Evolutionary conservation across 2,888 invertebrate species (phyloP).

Genomic region (Drosophila subsilvestris): DNA sequence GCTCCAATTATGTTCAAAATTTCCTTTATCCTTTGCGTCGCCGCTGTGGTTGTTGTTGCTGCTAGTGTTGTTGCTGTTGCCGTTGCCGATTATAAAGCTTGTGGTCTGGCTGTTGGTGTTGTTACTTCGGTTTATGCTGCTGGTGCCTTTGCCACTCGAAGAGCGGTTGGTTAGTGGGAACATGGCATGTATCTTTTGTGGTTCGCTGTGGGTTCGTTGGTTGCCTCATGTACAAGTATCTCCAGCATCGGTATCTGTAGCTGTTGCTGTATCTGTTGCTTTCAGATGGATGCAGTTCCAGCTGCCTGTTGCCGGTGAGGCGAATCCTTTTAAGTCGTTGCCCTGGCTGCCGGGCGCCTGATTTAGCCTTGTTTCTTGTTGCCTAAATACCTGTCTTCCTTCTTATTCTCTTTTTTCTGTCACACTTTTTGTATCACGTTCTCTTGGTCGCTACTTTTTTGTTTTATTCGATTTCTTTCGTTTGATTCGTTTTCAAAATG

Average conservation of each 20-base stretch:
- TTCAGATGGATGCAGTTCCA: conserved; percentile 42
- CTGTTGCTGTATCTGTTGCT: conserved; percentile 15
- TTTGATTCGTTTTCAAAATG: conserved; percentile 30
- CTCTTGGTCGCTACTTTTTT: conserved; percentile 22
- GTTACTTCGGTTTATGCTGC: conserved; percentile 48
- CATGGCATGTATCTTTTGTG: conserved; percentile 73
- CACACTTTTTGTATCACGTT: conserved; percentile 35
- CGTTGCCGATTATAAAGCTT: conserved; percentile 35
- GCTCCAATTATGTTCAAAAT: conserved; percentile 83
- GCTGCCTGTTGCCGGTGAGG: conserved; percentile 53
- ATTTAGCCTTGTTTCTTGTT: conserved; percentile 14
- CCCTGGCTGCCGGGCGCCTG: conserved; percentile 11
- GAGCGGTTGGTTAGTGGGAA: conserved; percentile 76
- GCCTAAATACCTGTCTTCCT: conserved; percentile 7
- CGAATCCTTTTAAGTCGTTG: conserved; percentile 65
- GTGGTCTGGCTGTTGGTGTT: conserved; percentile 34
- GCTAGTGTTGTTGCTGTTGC: conserved; percentile 32
- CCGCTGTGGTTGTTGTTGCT: conserved; percentile 24
- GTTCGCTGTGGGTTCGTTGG: conserved; percentile 31
- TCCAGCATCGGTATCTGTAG: conserved; percentile 24
- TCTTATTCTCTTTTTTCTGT: conserved; percentile 15
- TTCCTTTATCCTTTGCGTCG: conserved; percentile 79
- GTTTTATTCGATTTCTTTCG: conserved; percentile 21
- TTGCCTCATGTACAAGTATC: conserved; percentile 59
- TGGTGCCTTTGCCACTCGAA: conserved; percentile 73